Conservation (phyloP, 2,113 vertebrate genomes). For the Micromys minutus region DNA sequence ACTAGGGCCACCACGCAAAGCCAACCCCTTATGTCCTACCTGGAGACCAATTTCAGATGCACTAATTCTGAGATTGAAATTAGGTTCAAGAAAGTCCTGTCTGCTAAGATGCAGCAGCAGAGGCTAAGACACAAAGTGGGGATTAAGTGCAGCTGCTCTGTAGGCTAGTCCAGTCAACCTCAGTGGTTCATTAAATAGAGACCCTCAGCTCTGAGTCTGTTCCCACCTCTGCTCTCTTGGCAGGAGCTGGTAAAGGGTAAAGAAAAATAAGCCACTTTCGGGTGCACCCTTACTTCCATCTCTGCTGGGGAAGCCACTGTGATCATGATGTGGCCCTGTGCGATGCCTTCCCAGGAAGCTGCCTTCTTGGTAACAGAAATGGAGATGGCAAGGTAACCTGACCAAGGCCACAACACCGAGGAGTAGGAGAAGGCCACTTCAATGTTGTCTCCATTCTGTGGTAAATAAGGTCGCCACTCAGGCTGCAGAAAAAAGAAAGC, state of each 20-base stretch:
- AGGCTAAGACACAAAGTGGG: fast-evolving
- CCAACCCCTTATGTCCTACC: no score
- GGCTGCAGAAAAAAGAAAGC: constrained; percentile 86
- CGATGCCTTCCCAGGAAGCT: constrained; percentile 96
- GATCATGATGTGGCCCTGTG: constrained; percentile 97
- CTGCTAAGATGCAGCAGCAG: not conserved
- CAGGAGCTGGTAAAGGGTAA: not conserved
- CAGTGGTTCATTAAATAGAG: not conserved
- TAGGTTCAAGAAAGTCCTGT: not conserved
- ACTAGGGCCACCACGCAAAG: no score
- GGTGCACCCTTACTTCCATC: constrained; percentile 88
- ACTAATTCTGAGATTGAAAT: not conserved
- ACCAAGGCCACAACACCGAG: constrained; percentile 97
- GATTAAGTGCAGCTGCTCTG: not conserved
- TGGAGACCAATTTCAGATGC: not conserved
- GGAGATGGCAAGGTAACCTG: constrained; percentile 97
- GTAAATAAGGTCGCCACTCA: constrained; percentile 98
- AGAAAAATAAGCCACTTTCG: not conserved
- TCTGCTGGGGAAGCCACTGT: constrained; percentile 95
- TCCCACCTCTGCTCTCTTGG: not conserved
- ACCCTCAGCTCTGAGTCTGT: not conserved
- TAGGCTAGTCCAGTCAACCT: not conserved
- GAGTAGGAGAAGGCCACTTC: constrained; percentile 98
- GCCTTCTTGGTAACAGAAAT: constrained; percentile 99
- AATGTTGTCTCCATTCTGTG: constrained; percentile 97